phyloP scores from a whole-genome alignment of 2,888 invertebrate species.

The Coleophora deauratella region DNA sequence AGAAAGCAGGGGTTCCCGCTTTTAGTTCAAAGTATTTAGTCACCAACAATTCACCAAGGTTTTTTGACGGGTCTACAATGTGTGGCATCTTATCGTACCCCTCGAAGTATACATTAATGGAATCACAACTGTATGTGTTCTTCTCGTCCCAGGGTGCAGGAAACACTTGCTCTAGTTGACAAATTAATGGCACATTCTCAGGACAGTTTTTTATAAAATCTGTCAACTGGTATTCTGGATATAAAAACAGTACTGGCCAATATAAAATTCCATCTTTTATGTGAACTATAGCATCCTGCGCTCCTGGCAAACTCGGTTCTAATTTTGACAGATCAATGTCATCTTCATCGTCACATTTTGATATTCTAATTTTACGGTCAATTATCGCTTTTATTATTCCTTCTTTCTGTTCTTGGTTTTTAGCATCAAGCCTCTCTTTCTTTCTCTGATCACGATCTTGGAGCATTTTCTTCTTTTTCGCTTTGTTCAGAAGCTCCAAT shows the following conservation, averaged over 20 bases:
- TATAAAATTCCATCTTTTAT: conserved; percentile 76
- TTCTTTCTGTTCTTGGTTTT: conserved; percentile 53
- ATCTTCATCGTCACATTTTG: conserved; percentile 63
- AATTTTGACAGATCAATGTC: conserved; percentile 68
- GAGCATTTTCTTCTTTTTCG: conserved; percentile 63
- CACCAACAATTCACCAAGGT: conserved; percentile 75
- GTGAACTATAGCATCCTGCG: conserved; percentile 77
- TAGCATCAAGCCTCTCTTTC: conserved; percentile 51
- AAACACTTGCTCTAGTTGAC: conserved; percentile 74
- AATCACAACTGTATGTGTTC: conserved; percentile 74
- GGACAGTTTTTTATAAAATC: conserved; percentile 90
- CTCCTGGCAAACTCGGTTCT: conserved; percentile 78
- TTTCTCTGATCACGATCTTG: conserved; percentile 73
- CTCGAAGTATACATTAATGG: conserved; percentile 83
- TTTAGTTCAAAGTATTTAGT: conserved; percentile 75
- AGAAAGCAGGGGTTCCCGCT: conserved; percentile 79
- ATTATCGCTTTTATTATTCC: conserved; percentile 54
- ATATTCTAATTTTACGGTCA: conserved; percentile 68
- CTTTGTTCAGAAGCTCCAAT: conserved; percentile 37
- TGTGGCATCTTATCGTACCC: conserved; percentile 76
- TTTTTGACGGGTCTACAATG: conserved; percentile 68
- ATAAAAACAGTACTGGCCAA: conserved; percentile 93
- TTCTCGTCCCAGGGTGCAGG: conserved; percentile 82
- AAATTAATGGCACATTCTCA: conserved; percentile 78
- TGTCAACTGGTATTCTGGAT: conserved; percentile 90